Base-by-base conservation (phyloP, 2,797 vertebrate genomes). In the Peromyscus aztecus region DNA sequence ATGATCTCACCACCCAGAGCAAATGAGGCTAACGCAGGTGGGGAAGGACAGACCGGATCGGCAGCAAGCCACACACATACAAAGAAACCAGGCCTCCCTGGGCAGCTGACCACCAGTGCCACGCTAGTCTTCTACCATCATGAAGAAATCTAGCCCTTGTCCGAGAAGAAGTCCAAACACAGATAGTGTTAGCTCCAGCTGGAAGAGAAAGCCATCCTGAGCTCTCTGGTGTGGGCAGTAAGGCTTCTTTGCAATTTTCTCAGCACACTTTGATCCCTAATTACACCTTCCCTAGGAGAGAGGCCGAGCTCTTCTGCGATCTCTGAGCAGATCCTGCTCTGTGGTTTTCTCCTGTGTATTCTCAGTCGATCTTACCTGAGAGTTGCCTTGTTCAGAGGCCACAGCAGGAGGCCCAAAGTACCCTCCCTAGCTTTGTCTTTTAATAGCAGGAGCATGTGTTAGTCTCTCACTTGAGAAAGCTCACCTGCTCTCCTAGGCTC, bases 241-340 rank as follows among this genome's bases (percentile, higher is more conserved):
- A 97, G 82, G 92, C 96, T 96, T 94, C 94, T 94, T 86, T 89
- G 57, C 78, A 88, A 92, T 96, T 89, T 97, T 85, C 91, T 94
- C 82, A 86, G 90, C 67, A 92, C 89, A 94, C 94, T 97, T 83
- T 97, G 92, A 95, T 86, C 96, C 52, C 75, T 94, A 92, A 85
- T 92, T 82, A 6, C 69, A 94, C 88, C 94, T 92, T 81, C 86
- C 97, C 91, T 6, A 82, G 31, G 92, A 95, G 91, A 96, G 37
- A 92, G 77, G 59, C 55, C 19, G 29, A 46, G 57, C 57, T 78
- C 89, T 87, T 84, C 75, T 52, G 52, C 65, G 14, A 49, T 63
- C 92, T 93, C 87, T 24, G 49, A 89, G 71, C 4, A 34, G 49
- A 83, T 84, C 76, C 85, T 61, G 4, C 71, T 89, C 82, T 59